These are phyloP conservation scores for Chymomyza fuscimana DNA, from an alignment of 2,888 invertebrate species.

Conservation along the genomic window DNA sequence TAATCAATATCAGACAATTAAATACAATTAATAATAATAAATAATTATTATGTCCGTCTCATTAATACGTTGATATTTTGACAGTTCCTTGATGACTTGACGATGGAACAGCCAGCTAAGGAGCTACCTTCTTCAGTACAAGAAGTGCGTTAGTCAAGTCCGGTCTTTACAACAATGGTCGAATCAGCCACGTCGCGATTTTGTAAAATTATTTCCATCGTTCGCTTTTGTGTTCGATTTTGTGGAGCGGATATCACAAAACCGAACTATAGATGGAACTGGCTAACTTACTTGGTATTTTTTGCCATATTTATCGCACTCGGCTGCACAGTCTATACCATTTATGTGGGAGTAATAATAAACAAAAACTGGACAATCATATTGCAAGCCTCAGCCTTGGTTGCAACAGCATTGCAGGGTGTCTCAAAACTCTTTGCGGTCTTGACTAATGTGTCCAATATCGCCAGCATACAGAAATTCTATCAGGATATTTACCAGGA, in stretches of 20 bases:
- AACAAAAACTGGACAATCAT: slow-evolving; percentile 54
- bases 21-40: slow-evolving; percentile 2
- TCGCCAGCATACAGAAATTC: neutral
- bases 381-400: slow-evolving; percentile 50
- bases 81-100: slow-evolving; percentile 16
- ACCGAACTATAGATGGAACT: slow-evolving; percentile 43
- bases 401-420: slow-evolving; percentile 52
- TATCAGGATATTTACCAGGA: slow-evolving; percentile 50
- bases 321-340: slow-evolving; percentile 54
- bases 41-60: neutral
- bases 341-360: slow-evolving; percentile 53
- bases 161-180: neutral
- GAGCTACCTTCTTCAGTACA: too few species aligned
- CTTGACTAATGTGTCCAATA: neutral
- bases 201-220: slow-evolving; percentile 29
- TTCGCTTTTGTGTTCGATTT: slow-evolving; percentile 40
- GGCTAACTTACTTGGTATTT: slow-evolving; percentile 47
- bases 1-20: slow-evolving; percentile 6
- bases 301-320: slow-evolving; percentile 38
- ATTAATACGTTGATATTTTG: slow-evolving; percentile 55
- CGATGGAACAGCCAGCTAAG: too few species aligned
- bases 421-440: slow-evolving; percentile 29
- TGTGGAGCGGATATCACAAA: slow-evolving; percentile 54
- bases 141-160: too few species aligned
- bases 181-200: slow-evolving; percentile 30